phyloP scores from a whole-genome alignment of 2,797 vertebrate genomes.

The Semotilus atromaculatus region DNA sequence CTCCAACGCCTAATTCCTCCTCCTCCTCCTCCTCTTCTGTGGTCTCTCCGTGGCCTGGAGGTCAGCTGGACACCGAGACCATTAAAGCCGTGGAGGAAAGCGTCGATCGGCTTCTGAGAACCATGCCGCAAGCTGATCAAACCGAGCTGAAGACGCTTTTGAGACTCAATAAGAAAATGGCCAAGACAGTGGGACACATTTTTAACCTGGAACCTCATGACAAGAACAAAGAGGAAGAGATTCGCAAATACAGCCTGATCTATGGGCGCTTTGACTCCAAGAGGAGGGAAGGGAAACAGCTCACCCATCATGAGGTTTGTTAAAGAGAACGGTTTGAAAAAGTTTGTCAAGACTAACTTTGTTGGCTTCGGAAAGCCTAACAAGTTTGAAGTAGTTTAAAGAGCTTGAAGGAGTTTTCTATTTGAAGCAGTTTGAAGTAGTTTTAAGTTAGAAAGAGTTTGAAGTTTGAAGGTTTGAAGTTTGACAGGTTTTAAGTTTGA shows the following conservation, averaged over 20 bases:
- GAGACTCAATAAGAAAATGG: slow-evolving; percentile 95
- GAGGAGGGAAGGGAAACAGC: slow-evolving; percentile 93
- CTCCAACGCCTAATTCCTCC: slow-evolving; percentile 74
- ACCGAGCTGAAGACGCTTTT: slow-evolving; percentile 86
- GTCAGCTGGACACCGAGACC: slow-evolving; percentile 87
- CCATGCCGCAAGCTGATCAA: slow-evolving; percentile 84
- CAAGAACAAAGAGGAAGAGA: slow-evolving; percentile 91
- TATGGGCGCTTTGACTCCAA: slow-evolving; percentile 96
- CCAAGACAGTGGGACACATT: slow-evolving; percentile 93
- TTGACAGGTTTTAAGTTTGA: neutral
- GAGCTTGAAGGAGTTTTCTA: neutral
- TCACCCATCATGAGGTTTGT: slow-evolving; percentile 92
- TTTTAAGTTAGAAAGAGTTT: neutral
- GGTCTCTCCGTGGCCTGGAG: slow-evolving; percentile 74
- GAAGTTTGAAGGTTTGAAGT: no score
- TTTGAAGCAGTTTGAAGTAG: accelerated
- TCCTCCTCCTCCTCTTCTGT: slow-evolving; percentile 67
- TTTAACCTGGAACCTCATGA: slow-evolving; percentile 91
- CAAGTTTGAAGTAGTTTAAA: neutral
- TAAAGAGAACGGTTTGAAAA: neutral
- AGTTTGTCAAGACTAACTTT: slow-evolving; percentile 57
- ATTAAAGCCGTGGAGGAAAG: slow-evolving; percentile 86
- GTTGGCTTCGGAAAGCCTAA: neutral
- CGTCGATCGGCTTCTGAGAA: slow-evolving; percentile 88
- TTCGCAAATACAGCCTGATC: slow-evolving; percentile 94